Conservation (phyloP, 2,113 vertebrate genomes). For the Mugil cephalus region DNA sequence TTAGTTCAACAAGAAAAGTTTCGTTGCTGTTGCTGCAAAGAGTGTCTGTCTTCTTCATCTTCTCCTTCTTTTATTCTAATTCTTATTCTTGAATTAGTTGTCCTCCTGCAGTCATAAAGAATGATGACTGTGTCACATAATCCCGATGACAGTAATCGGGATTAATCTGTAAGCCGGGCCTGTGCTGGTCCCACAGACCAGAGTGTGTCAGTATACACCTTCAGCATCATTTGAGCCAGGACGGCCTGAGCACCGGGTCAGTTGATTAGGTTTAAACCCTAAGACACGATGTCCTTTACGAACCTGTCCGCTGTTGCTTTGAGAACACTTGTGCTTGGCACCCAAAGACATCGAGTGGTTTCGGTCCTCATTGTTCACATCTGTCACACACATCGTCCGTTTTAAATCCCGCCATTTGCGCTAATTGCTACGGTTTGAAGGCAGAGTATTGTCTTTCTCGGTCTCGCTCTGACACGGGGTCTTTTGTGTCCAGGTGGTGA, state of each 20-base stretch:
- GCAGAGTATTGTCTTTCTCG: conserved; percentile 34
- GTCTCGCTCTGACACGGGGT: conserved; percentile 10
- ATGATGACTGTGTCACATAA: conserved; percentile 27
- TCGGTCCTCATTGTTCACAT: conserved; percentile 38
- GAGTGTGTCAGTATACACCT: conserved; percentile 38
- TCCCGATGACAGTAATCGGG: conserved; percentile 18
- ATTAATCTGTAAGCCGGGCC: conserved; percentile 6
- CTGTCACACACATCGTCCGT: conserved; percentile 21
- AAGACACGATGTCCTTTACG: conserved; percentile 4
- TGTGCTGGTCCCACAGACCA: background rate
- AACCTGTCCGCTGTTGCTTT: background rate
- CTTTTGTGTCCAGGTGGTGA: conserved; percentile 49
- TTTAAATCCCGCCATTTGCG: conserved; percentile 51
- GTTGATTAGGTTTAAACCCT: conserved; percentile 27
- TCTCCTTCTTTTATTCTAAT: no score
- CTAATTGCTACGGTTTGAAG: conserved; percentile 44
- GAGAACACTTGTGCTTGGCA: conserved; percentile 36
- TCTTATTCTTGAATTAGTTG: background rate
- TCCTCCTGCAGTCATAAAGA: background rate
- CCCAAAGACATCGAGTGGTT: conserved; percentile 25
- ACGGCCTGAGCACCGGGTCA: background rate
- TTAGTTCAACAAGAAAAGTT: background rate
- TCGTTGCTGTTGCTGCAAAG: background rate
- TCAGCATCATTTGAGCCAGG: conserved; percentile 5
- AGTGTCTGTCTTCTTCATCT: no score